Evolutionary conservation across 1,140 invertebrate species (phyloP), one percentile per base, ranked within the genome.

Genomic region (Spodoptera litura): DNA sequence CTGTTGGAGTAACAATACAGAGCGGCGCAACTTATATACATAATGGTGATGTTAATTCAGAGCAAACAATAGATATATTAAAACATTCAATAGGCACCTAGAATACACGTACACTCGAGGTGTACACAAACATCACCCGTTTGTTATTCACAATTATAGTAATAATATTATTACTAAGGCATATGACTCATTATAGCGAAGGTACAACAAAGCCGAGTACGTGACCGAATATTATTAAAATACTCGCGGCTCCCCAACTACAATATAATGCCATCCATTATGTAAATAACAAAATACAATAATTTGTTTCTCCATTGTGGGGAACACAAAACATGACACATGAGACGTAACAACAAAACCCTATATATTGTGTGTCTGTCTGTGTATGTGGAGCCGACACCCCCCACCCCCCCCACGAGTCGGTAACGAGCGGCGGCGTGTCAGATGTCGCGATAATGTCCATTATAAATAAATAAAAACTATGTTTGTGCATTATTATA

Each of bases 251-350:
- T 11, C 3, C 49, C 38, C 15, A 55, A 44, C 38, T 44, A 44
- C 38, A 44, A 61, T 61, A 25, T 61, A n/a, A 35, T 62, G 59
- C 11, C 52, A 20, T 13, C 74, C 61, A 77, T 77, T 77, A 81
- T 81, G 79, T 81, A 81, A 77, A 77, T 81, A 77, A 77, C 70
- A 61, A 77, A 81, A 73, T 74, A 74, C 72, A 81, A 81, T 81
- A 81, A 78, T 76, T 76, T 66, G 59, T 80, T 66, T 59, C 61
- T 59, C 44, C 49, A 71, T 77, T 76, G 52, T 68, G 27, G 38
- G 51, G 15, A 64, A 59, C 61, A 68, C 72, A 76, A 70, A 76
- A 44, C 72, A 25, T 62, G 78, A 62, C 56, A 44, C 44, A 11
- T 2, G 73, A 59, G 15, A 27, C 53, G 12, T 31, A 38, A 55